Evolutionary conservation across 2,888 invertebrate genomes (phyloP).

Genomic region (Oscheius sp.): DNA sequence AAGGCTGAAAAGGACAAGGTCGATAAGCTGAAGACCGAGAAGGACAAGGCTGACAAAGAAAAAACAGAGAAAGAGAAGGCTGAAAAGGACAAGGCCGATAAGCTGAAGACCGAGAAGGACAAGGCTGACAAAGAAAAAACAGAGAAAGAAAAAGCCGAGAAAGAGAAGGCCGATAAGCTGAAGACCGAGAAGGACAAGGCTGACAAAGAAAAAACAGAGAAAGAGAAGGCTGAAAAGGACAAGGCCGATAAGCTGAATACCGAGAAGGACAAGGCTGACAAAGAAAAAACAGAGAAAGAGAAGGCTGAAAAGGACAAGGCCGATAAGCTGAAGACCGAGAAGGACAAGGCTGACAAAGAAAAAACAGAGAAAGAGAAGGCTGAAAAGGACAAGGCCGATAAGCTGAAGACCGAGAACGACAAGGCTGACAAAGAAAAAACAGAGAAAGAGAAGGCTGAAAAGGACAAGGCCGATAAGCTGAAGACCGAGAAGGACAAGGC

Average conservation of each 20-base stretch:
- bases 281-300: background rate
- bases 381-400: constrained; percentile 4
- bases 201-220: constrained; percentile 9
- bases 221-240: constrained; percentile 19
- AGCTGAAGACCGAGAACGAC: constrained; percentile 8
- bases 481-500: constrained; percentile 18
- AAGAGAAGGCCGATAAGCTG: constrained; percentile 1
- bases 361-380: constrained; percentile 14
- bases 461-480: constrained; percentile 15
- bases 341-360: constrained; percentile 12
- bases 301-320: constrained; percentile 16
- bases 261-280: constrained; percentile 13
- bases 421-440: constrained; percentile 19
- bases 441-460: constrained; percentile 19
- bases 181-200: constrained; percentile 7
- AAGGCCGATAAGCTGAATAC: constrained; percentile 12
- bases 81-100: constrained; percentile 4
- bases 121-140: constrained; percentile 5
- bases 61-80: constrained; percentile 19
- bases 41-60: constrained; percentile 11
- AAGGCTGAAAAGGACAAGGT: constrained; percentile 11
- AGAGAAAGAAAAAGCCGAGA: constrained; percentile 3
- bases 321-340: constrained; percentile 8
- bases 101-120: constrained; percentile 18
- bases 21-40: constrained; percentile 13